phyloP scores from a whole-genome alignment of 2,797 vertebrate species.

The Pangasius djambal region DNA sequence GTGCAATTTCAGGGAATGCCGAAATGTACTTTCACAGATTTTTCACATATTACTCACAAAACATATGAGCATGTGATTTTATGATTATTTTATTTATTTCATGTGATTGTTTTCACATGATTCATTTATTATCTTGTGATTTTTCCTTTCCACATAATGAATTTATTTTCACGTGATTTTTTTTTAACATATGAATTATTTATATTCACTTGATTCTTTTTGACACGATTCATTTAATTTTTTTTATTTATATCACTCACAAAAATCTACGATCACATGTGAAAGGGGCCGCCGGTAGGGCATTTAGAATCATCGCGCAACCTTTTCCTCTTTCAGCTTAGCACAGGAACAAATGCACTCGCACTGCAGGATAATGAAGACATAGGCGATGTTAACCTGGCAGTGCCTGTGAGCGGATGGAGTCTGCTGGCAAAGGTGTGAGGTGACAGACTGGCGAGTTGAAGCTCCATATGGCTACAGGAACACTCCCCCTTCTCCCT shows the following conservation, averaged over 20 bases:
- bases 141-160: background rate
- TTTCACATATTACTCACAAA: no score
- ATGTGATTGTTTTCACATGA: background rate
- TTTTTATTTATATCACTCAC: background rate
- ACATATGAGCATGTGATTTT: background rate
- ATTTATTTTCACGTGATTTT: background rate
- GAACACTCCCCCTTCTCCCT: conserved; percentile 28
- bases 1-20: background rate
- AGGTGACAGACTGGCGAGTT: conserved; percentile 50
- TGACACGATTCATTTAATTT: background rate
- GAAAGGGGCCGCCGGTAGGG: background rate
- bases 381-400: conserved; percentile 44
- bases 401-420: conserved; percentile 35
- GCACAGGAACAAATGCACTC: conserved; percentile 1
- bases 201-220: background rate
- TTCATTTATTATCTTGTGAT: background rate
- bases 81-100: background rate
- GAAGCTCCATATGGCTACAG: conserved; percentile 51
- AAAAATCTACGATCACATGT: background rate
- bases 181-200: background rate
- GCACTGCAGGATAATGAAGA: conserved; percentile 53
- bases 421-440: conserved; percentile 51
- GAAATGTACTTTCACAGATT: background rate
- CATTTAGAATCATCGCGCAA: background rate
- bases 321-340: conserved; percentile 1